These are phyloP conservation scores for Eumacrocentrus americanus DNA, from an alignment of 2,888 invertebrate species.

Conservation along the genomic window DNA sequence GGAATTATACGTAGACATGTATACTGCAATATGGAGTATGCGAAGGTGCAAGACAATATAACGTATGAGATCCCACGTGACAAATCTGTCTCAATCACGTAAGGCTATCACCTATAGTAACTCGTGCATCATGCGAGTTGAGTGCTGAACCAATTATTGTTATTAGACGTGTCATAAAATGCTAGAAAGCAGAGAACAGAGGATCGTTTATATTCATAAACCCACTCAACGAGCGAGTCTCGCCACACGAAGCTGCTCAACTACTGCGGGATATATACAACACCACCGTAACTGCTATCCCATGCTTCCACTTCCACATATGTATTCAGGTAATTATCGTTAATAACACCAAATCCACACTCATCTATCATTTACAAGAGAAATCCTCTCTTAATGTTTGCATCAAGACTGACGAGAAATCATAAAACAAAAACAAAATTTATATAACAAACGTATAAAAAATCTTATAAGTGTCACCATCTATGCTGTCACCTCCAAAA, in stretches of 20 bases:
- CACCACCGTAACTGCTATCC: too few species aligned
- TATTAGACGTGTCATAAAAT: slow-evolving; percentile 39
- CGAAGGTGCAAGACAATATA: not conserved
- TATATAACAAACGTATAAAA: too few species aligned
- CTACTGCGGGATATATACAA: slow-evolving; percentile 16
- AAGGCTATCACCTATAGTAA: slow-evolving; percentile 25
- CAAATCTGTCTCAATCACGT: slow-evolving; percentile 47
- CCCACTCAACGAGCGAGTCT: slow-evolving; percentile 11
- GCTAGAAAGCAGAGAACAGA: slow-evolving; percentile 24
- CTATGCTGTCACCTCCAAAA: too few species aligned
- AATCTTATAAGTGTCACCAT: too few species aligned
- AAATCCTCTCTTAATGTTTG: slow-evolving; percentile 26
- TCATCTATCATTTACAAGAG: slow-evolving; percentile 34
- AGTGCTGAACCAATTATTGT: slow-evolving; percentile 44
- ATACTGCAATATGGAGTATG: not conserved
- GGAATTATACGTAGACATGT: not conserved
- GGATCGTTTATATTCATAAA: slow-evolving; percentile 47
- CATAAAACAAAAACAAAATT: too few species aligned
- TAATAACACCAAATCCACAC: slow-evolving; percentile 32
- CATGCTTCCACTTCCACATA: slow-evolving; percentile 25
- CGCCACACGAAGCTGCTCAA: slow-evolving; percentile 18
- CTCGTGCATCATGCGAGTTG: slow-evolving; percentile 31
- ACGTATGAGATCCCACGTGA: slow-evolving; percentile 36
- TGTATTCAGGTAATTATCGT: slow-evolving; percentile 36
- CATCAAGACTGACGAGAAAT: too few species aligned